Evolutionary conservation across 2,888 invertebrate species (phyloP), one percentile per base, ranked within the genome.

Genomic region (Acanthosoma haemorrhoidale): DNA sequence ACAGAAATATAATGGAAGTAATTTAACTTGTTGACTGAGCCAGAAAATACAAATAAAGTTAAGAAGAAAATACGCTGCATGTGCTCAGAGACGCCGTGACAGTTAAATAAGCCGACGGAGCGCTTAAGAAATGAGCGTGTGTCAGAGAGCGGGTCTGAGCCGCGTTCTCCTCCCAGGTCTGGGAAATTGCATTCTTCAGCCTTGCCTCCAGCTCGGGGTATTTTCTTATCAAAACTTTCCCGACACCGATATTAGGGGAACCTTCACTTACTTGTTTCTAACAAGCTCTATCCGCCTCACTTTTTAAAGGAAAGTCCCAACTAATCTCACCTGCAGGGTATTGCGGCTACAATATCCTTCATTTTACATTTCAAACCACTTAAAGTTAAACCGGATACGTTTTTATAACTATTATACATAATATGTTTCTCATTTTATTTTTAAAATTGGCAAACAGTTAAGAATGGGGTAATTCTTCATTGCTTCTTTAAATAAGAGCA

Each of bases 61-160:
- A 51, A 51, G 25, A 25, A 51, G 51, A 51, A 21, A 51, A n/a
- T n/a, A n/a, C n/a, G n/a, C n/a, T n/a, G n/a, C n/a, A n/a, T n/a
- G n/a, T n/a, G n/a, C n/a, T 51, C 21, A 51, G 29, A 51, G 51
- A 51, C 29, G 51, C 51, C 25, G 25, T 51, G 51, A 51, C 51
- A 51, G 51, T 51, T 51, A 51, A 51, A 51, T 51, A 51, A 51
- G 51, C 51, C 51, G 25, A 51, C 21, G 51, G 51, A 51, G 51
- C 51, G 51, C 51, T 51, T 51, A 51, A 51, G 51, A 51, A 51
- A 51, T 51, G 51, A 51, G 51, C 51, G 51, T 51, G 51, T 51
- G 51, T 51, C 51, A 51, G 51, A 3, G 51, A 1, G 51, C 4
- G n/a, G n/a, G n/a, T n/a, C n/a, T n/a, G n/a, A n/a, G n/a, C n/a